These are phyloP conservation scores for Onychostruthus taczanowskii DNA, from an alignment of 2,113 vertebrate species.

Conservation along the genomic window DNA sequence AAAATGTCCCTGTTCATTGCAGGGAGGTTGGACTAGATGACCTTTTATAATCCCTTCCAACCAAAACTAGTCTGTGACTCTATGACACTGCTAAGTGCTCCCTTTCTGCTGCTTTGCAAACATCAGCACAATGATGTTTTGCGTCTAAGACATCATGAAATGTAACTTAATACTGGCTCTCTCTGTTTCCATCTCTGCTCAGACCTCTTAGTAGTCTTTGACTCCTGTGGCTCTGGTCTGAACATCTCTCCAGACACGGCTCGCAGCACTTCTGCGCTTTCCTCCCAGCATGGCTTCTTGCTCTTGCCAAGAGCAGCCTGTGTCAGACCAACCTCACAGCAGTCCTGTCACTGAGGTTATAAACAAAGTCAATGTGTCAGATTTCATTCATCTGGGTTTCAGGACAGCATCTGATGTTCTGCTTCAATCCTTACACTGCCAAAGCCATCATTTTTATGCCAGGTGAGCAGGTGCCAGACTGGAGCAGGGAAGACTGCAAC, in stretches of 20 bases:
- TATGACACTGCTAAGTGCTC: background rate
- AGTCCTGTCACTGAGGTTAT: background rate
- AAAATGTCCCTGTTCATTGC: background rate
- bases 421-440: background rate
- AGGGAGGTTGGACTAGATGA: background rate
- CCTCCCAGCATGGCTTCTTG: background rate
- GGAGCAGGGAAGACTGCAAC: background rate
- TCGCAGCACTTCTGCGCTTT: background rate
- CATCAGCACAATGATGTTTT: background rate
- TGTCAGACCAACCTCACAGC: background rate
- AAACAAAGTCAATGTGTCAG: background rate
- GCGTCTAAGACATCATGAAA: fast-evolving
- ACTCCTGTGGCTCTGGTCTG: background rate
- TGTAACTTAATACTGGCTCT: background rate
- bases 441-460: background rate
- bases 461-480: background rate
- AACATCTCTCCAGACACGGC: background rate
- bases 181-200: constrained; percentile 32
- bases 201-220: constrained; percentile 5
- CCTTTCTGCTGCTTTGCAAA: background rate
- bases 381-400: background rate
- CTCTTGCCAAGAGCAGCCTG: background rate
- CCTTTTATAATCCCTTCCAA: background rate
- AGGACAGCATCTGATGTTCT: background rate
- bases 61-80: background rate